A percentile compares a stretch with the other conserved stretches of the same genome.
Evolutionary conservation across 2,113 vertebrate genomes (phyloP).

Genomic region (Amblyopsis rosae): DNA sequence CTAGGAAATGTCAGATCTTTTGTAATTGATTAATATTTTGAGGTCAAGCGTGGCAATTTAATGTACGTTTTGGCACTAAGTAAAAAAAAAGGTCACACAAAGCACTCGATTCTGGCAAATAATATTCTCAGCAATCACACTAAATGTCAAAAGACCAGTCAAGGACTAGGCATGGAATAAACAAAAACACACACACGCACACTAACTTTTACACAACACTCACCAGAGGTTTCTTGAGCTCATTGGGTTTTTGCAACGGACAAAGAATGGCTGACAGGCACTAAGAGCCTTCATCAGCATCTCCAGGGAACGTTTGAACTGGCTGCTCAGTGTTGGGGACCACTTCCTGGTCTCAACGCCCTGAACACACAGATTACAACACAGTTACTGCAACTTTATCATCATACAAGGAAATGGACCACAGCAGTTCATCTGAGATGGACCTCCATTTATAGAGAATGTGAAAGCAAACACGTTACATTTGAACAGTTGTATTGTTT

Average conservation of each 20-base stretch:
- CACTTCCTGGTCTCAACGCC: constrained; percentile 96
- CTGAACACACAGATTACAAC: constrained; percentile 64
- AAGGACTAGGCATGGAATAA: not conserved
- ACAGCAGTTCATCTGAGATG: not conserved
- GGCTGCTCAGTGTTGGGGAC: constrained; percentile 96
- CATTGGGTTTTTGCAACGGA: constrained; percentile 97
- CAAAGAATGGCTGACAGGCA: constrained; percentile 96
- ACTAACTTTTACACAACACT: constrained; percentile 51
- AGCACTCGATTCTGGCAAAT: too few relatives aligned
- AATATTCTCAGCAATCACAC: too few relatives aligned
- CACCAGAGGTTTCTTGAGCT: constrained; percentile 97
- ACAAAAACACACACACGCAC: constrained; percentile 19
- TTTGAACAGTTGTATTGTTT: too few relatives aligned
- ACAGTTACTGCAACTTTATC: not conserved
- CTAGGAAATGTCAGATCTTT: too few relatives aligned
- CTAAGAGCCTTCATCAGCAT: constrained; percentile 95
- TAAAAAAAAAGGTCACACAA: too few relatives aligned
- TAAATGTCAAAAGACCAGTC: too few relatives aligned
- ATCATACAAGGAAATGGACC: not conserved
- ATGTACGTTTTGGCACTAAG: too few relatives aligned
- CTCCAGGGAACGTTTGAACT: constrained; percentile 98
- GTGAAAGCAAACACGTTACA: not conserved
- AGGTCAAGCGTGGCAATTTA: too few relatives aligned
- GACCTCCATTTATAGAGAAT: not conserved
- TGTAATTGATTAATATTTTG: too few relatives aligned